Conservation (phyloP, 2,797 vertebrate species). For the Prunella strophiata region DNA sequence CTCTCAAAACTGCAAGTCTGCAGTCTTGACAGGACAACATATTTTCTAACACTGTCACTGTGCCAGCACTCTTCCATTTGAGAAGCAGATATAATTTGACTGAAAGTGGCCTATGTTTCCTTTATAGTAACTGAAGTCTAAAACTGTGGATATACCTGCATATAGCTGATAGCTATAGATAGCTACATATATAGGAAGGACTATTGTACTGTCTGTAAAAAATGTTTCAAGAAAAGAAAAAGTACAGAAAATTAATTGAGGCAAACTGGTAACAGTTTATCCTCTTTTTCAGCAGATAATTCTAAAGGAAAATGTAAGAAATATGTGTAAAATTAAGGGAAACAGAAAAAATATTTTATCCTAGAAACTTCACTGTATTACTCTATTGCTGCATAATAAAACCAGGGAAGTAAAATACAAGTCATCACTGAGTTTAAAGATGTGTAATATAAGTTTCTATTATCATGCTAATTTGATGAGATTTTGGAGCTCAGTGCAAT, state of each 20-base stretch:
- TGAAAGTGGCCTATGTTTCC: background rate
- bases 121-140: background rate
- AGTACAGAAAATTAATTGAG: background rate
- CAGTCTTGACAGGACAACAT: background rate
- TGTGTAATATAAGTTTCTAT: background rate
- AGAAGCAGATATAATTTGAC: background rate
- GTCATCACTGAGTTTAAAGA: background rate
- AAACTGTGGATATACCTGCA: background rate
- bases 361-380: background rate
- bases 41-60: background rate
- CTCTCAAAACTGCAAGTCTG: background rate
- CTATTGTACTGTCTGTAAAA: background rate
- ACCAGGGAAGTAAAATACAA: background rate
- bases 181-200: background rate
- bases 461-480: background rate
- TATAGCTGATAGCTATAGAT: background rate
- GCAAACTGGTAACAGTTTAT: background rate
- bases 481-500: background rate
- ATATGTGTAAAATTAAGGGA: background rate
- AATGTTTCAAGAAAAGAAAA: background rate
- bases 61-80: background rate
- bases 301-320: background rate
- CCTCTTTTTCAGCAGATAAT: background rate
- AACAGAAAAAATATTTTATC: background rate
- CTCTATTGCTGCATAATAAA: background rate